Base-by-base conservation (phyloP, 1,140 invertebrate genomes). In the Ceratosolen fusciceps region DNA sequence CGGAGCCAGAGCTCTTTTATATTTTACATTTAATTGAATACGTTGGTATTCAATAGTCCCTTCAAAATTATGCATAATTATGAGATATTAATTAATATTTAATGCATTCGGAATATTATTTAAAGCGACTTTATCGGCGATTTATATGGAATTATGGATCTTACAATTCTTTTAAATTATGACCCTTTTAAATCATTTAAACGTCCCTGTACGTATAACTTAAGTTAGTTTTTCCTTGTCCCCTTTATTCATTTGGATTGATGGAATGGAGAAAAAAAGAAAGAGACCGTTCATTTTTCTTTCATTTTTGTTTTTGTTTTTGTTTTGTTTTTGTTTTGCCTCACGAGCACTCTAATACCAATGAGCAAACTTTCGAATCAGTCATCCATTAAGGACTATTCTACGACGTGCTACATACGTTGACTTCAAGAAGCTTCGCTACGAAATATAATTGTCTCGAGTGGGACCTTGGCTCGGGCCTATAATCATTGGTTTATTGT, bases 321-420 rank as follows among this genome's bases (percentile, higher is more conserved):
- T 21, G 8, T 54, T 54, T 54, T 24, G 21, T 21, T 31, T 19
- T 21, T 4, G 8, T 54, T 21, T 60, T 26, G 39, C n/a, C 49
- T 39, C 24, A 73, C 54, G 68, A 78, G 43, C 77, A 54, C 29
- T 73, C 67, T 78, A 73, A 71, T 60, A 58, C 58, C 49, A 78
- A 34, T 52, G 47, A 34, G 47, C 58, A 74, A 79, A 79, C 70
- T 73, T 65, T 79, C 24, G 24, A 68, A 67, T 68, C 58, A 79
- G 54, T 79, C 77, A 74, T 74, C 49, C 60, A 54, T 74, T 47
- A 74, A n/a, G 71, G 77, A 62, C 71, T 79, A 79, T 49, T 74
- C 77, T 79, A 79, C 58, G 43, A 79, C 71, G 77, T 79, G 77
- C 77, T 79, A 52, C 31, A 4, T 26, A n/a, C n/a, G n/a, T 79